Percentiles rank a stretch among this genome's conserved stretches.
Conservation (phyloP, 2,888 invertebrate genomes). For the Acheta domesticus region DNA sequence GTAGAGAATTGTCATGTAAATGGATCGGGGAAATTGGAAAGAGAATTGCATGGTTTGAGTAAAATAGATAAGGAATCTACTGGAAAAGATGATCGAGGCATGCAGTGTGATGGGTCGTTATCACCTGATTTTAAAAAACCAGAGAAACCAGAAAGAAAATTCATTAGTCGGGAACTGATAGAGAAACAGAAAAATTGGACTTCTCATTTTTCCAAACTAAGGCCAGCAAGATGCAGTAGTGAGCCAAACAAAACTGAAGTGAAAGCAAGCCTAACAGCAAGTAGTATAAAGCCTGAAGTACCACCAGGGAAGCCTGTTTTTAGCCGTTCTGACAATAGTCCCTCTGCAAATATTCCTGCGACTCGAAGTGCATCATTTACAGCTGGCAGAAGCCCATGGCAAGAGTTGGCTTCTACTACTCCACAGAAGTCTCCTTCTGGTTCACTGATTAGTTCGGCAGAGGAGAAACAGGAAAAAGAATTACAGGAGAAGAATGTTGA, state of each 20-base stretch:
- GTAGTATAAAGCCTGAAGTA: not conserved
- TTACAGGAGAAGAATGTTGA: not conserved
- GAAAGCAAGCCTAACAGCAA: not conserved
- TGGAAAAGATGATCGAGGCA: not conserved
- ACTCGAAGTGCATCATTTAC: not conserved
- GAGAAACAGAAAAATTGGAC: conserved; percentile 92
- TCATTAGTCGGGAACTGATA: conserved; percentile 79
- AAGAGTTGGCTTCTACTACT: not conserved
- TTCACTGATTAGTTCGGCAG: not conserved
- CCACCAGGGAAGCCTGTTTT: not conserved
- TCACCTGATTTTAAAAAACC: conserved; percentile 54
- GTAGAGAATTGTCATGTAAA: not conserved
- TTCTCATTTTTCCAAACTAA: conserved; percentile 79
- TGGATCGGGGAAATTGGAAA: not conserved
- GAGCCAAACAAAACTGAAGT: not conserved
- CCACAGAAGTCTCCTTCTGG: not conserved
- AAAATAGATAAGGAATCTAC: not conserved
- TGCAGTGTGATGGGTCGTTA: not conserved
- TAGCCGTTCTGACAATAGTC: not conserved
- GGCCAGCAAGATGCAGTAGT: conserved; percentile 49
- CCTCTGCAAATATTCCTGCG: not conserved
- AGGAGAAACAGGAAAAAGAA: conserved; percentile 18
- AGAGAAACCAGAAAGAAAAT: conserved; percentile 78
- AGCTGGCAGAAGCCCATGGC: not conserved
- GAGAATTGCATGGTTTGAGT: not conserved